These are phyloP conservation scores for Pseudococcus longispinus DNA, from an alignment of 2,888 invertebrate species.

Conservation along the genomic window DNA sequence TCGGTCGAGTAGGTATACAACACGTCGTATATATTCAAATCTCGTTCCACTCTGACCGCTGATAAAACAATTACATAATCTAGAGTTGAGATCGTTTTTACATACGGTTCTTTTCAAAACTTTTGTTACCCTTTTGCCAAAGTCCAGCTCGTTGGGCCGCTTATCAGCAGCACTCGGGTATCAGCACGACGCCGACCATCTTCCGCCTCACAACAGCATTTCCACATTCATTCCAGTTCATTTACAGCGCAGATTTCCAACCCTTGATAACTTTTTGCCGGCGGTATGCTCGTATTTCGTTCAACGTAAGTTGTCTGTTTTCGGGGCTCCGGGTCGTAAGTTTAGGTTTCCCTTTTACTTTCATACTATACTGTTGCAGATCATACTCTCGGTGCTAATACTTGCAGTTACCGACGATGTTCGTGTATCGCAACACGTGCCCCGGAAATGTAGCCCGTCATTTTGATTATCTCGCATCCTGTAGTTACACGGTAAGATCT, in stretches of 20 bases:
- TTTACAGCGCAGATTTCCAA: constrained; percentile 16
- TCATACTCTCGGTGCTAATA: background rate
- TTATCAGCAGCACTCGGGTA: background rate
- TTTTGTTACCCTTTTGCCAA: background rate
- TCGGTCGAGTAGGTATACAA: background rate
- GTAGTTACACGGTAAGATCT: constrained; percentile 1
- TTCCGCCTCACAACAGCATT: background rate
- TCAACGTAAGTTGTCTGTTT: background rate
- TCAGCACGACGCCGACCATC: background rate
- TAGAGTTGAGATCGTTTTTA: background rate
- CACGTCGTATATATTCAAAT: background rate
- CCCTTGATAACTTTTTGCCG: background rate
- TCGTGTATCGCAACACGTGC: constrained; percentile 11
- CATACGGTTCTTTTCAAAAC: constrained; percentile 24
- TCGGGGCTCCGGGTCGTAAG: background rate
- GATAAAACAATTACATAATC: constrained; percentile 18
- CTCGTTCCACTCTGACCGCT: background rate
- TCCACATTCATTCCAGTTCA: constrained; percentile 26
- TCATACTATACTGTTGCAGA: background rate
- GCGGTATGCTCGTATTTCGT: background rate
- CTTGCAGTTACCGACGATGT: background rate
- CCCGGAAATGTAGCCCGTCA: constrained; percentile 18
- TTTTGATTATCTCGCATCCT: constrained; percentile 8
- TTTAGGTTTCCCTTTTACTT: background rate
- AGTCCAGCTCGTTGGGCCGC: background rate